These are phyloP conservation scores for Semicossyphus pulcher DNA, from an alignment of 2,113 vertebrate genomes.

Conservation along the genomic window DNA sequence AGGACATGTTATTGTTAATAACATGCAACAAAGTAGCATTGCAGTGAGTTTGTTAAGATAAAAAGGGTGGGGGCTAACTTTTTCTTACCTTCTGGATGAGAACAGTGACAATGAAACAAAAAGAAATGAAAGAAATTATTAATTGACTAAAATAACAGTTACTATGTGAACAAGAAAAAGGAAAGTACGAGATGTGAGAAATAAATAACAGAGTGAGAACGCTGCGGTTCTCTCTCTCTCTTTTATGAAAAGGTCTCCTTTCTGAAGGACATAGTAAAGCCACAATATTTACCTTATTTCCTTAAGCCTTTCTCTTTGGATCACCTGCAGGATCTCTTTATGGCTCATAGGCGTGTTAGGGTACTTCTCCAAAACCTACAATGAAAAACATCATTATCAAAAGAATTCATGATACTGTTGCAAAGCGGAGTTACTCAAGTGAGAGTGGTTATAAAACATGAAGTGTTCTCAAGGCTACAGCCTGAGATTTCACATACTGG, in stretches of 20 bases:
- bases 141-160: conserved; percentile 47
- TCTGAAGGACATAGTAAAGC: background rate
- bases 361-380: conserved; percentile 97
- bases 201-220: conserved; percentile 16
- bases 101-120: conserved; percentile 84
- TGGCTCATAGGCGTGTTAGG: conserved; percentile 99
- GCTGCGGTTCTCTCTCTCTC: background rate
- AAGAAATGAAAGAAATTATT: conserved; percentile 81
- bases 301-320: conserved; percentile 96
- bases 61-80: conserved; percentile 51
- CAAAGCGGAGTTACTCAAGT: no score
- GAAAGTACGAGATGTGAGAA: conserved; percentile 34
- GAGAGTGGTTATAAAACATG: background rate
- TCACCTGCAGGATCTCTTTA: conserved; percentile 98
- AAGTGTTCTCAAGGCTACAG: background rate
- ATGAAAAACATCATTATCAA: conserved; percentile 5
- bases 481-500: background rate
- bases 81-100: conserved; percentile 88
- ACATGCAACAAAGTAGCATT: conserved; percentile 78
- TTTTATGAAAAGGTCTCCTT: conserved; percentile 6
- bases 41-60: conserved; percentile 71
- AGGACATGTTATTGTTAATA: conserved; percentile 75
- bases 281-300: conserved; percentile 91
- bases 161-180: conserved; percentile 44
- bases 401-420: no score